Percentiles rank a stretch among this genome's conserved stretches.
Conservation (phyloP, 2,113 vertebrate genomes). For the Carollia perspicillata region DNA sequence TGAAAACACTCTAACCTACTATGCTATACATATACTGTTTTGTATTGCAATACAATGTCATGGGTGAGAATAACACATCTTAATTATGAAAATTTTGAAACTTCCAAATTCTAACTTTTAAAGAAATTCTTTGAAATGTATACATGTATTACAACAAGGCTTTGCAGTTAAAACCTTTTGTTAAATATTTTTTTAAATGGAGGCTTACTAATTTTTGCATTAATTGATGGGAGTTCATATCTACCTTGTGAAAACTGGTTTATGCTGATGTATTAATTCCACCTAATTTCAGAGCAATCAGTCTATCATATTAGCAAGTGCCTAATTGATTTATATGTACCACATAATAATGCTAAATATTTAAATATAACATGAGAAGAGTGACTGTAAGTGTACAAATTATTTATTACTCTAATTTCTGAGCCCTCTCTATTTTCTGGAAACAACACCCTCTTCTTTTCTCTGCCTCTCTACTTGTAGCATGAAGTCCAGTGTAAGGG, state of each 20-base stretch:
- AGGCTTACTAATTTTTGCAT: not conserved
- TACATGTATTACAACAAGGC: not conserved
- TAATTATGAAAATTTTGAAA: not conserved
- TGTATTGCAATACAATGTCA: not conserved
- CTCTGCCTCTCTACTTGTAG: rapidly evolving
- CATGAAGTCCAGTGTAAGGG: not conserved
- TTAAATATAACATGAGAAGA: not conserved
- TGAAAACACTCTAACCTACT: not conserved
- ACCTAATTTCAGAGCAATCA: not conserved
- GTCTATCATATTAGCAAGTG: not conserved
- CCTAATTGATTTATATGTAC: not conserved
- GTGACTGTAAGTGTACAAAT: not conserved
- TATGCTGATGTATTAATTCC: not conserved
- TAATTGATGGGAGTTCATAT: not conserved
- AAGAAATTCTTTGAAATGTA: not conserved
- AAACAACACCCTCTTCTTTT: not conserved
- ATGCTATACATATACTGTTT: not conserved
- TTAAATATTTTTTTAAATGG: not conserved
- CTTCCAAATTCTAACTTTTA: not conserved
- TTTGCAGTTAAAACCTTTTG: not conserved
- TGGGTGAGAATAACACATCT: not conserved
- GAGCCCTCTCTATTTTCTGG: not conserved
- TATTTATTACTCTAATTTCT: not conserved
- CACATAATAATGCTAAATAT: not conserved
- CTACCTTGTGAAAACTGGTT: not conserved